These are phyloP conservation scores for Colossoma macropomum DNA, from an alignment of 2,113 vertebrate genomes.

Conservation along the genomic window DNA sequence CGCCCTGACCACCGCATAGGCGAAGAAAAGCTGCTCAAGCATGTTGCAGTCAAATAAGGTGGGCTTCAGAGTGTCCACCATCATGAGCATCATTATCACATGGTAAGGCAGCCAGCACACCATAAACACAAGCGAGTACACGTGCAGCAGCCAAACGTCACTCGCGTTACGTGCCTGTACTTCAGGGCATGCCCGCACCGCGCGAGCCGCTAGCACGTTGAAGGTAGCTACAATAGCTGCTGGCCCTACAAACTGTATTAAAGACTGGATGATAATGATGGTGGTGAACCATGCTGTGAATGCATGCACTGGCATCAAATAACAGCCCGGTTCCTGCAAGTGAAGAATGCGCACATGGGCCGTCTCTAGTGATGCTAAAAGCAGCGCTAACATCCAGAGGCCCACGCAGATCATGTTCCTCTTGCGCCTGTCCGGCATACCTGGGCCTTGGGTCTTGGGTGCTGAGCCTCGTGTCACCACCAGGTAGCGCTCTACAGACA, in stretches of 20 bases:
- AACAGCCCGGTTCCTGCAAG: conserved; percentile 84
- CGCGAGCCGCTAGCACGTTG: conserved; percentile 82
- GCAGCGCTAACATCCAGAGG: conserved; percentile 82
- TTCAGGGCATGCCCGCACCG: conserved; percentile 66
- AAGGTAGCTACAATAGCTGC: conserved; percentile 80
- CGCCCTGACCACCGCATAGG: conserved; percentile 83
- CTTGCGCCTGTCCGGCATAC: conserved; percentile 69
- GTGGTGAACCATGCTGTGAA: conserved; percentile 77
- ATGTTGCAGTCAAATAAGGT: conserved; percentile 80
- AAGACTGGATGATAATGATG: conserved; percentile 82
- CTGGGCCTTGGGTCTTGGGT: conserved; percentile 70
- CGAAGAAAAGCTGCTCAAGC: conserved; percentile 82
- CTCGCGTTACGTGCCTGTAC: conserved; percentile 66
- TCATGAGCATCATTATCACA: conserved; percentile 75
- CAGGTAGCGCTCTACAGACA: conserved; percentile 90
- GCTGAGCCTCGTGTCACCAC: conserved; percentile 75
- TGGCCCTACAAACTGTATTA: conserved; percentile 71
- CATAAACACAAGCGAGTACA: conserved; percentile 84
- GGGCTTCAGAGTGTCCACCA: conserved; percentile 69
- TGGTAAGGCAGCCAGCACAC: conserved; percentile 92
- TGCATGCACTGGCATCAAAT: conserved; percentile 82
- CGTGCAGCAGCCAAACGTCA: conserved; percentile 84
- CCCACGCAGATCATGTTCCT: conserved; percentile 68
- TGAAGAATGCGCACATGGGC: conserved; percentile 84
- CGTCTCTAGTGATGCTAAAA: conserved; percentile 85